Base-by-base conservation (phyloP, 1,140 invertebrate species). In the Euglossa dilemma region DNA sequence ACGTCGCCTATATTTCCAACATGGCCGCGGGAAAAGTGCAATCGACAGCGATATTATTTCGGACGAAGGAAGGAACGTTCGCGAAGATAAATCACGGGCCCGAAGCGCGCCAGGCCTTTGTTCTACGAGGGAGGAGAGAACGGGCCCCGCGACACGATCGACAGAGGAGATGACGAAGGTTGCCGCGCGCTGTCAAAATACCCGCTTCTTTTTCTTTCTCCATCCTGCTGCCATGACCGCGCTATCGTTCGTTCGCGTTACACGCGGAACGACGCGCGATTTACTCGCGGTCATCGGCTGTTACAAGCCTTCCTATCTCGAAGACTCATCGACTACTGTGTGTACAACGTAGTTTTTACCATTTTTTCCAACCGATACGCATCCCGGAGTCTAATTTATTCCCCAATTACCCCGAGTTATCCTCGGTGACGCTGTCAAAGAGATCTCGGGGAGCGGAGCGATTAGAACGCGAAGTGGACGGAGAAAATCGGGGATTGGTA, bases 111-210 rank as follows among this genome's bases (percentile, higher is more conserved):
- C n/a, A 75, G 61, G 63, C 59, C 85, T 87, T 88, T 88, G 86
- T 88, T 88, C 77, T 72, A 67, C 36, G n/a, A 84, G 77, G 1
- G 47, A 59, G 63, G 45, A 66, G 61, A 45, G n/a, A n/a, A n/a
- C n/a, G n/a, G n/a, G n/a, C n/a, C n/a, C n/a, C 63, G 57, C 59
- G 77, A 61, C 56, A 12, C 74, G 85, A 86, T 89, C 87, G 87
- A 85, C 84, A 64, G 59, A 80, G 64, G 67, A n/a, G n/a, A 91
- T 92, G 92, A 92, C 88, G 91, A 91, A 91, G 92, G 90, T 91
- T 91, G 83, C 88, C 61, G 85, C 71, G 87, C 83, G 73, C 87
- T 93, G 93, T 93, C 92, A 93, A 92, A 93, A 93, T 91, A 92
- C 86, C 74, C 84, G 84, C 85, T 83, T 87, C n/a, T n/a, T 85